Percentiles rank a stretch among this genome's conserved stretches.
These are phyloP conservation scores for Tinea semifulvella DNA, from an alignment of 2,888 invertebrate genomes.

Conservation along the genomic window DNA sequence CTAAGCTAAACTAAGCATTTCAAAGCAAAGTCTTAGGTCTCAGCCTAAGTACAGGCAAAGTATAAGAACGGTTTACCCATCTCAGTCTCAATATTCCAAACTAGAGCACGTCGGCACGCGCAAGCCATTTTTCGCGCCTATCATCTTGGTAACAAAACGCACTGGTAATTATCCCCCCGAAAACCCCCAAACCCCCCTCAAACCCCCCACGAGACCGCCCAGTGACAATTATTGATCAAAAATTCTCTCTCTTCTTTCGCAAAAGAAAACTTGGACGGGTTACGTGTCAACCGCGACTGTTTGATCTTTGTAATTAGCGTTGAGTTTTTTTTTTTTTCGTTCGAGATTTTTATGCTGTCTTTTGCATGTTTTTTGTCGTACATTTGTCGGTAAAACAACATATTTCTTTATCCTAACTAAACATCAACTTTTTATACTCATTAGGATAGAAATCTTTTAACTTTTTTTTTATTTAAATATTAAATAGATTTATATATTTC, in stretches of 20 bases:
- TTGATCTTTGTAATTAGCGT: constrained; percentile 61
- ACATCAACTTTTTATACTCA: no score
- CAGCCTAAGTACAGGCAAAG: no score
- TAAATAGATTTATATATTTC: no score
- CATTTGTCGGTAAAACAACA: background rate
- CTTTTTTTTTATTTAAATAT: no score
- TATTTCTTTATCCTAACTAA: no score
- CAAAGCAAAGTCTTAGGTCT: no score
- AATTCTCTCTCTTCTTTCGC: constrained; percentile 72
- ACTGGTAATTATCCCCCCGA: constrained; percentile 62
- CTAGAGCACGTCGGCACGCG: constrained; percentile 67
- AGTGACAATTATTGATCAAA: constrained; percentile 77
- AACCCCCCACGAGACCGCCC: constrained; percentile 50
- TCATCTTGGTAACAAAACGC: constrained; percentile 68
- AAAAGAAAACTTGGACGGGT: constrained; percentile 69
- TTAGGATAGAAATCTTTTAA: no score
- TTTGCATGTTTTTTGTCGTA: constrained; percentile 10
- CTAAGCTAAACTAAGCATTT: no score
- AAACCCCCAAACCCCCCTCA: constrained; percentile 25
- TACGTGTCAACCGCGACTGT: constrained; percentile 56
- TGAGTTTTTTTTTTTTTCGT: constrained; percentile 15
- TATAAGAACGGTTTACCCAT: no score
- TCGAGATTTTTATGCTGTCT: background rate
- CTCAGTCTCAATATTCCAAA: constrained; percentile 65
- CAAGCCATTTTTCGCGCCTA: constrained; percentile 67